A percentile compares a stretch with the other conserved stretches of the same genome.
Evolutionary conservation across 2,888 invertebrate genomes (phyloP).

Genomic region (Sturmia bella): DNA sequence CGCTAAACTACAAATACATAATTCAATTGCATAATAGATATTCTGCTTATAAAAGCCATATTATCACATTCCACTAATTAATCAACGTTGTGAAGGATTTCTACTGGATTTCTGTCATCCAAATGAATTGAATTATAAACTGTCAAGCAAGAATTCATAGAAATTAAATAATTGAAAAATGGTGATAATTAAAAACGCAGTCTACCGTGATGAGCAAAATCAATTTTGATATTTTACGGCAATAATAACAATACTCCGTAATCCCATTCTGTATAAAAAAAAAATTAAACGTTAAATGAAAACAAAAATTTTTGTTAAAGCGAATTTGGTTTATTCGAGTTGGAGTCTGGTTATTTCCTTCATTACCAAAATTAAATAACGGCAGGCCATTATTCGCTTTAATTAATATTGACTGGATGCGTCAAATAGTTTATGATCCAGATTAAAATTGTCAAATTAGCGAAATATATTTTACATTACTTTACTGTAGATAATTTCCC

Average conservation of each 20-base stretch:
- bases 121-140: conserved; percentile 21
- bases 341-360: too few relatives aligned
- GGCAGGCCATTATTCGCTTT: too few relatives aligned
- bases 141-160: conserved; percentile 27
- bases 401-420: too few relatives aligned
- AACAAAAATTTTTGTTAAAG: too few relatives aligned
- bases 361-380: too few relatives aligned
- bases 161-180: conserved; percentile 5
- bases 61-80: conserved; percentile 9
- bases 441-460: too few relatives aligned
- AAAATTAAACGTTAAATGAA: too few relatives aligned
- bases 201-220: conserved; percentile 24
- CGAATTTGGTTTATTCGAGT: too few relatives aligned
- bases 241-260: not conserved
- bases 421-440: too few relatives aligned
- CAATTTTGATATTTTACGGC: not conserved
- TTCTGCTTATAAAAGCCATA: not conserved
- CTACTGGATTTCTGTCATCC: not conserved
- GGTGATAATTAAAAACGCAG: conserved; percentile 44
- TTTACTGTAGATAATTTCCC: too few relatives aligned
- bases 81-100: conserved; percentile 3
- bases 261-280: not conserved
- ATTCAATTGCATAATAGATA: not conserved
- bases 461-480: too few relatives aligned
- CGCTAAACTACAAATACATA: too few relatives aligned